Conservation (phyloP, 2,113 vertebrate genomes). For the Urocynchramus pylzowi region DNA sequence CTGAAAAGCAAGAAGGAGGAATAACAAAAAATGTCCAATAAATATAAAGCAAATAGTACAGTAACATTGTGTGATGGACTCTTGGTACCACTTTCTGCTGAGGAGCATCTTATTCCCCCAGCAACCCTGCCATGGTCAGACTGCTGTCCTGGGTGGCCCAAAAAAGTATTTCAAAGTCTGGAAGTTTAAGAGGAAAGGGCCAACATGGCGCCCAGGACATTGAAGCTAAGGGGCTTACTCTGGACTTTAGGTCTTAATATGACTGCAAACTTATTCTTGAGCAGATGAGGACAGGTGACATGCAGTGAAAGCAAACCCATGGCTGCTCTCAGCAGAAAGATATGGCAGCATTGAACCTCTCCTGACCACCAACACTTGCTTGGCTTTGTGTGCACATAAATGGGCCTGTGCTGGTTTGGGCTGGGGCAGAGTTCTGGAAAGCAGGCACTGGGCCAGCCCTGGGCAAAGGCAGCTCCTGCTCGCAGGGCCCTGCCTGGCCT, state of each 20-base stretch:
- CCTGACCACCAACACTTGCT: not conserved
- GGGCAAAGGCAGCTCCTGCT: not conserved
- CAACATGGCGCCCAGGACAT: not conserved
- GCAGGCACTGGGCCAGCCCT: not conserved
- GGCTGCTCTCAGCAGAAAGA: not conserved
- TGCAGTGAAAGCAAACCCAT: not conserved
- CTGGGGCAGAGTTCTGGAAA: not conserved
- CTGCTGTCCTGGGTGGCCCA: not conserved
- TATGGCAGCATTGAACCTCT: not conserved
- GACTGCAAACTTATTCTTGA: not conserved
- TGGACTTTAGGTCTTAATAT: not conserved
- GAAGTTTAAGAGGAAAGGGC: not conserved
- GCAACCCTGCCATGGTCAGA: not conserved
- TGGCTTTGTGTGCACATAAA: not conserved
- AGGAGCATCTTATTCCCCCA: not conserved
- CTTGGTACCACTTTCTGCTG: not conserved
- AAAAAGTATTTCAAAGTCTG: not conserved
- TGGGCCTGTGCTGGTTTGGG: not conserved
- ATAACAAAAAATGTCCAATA: not conserved
- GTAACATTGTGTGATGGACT: not conserved
- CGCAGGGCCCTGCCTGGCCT: not conserved
- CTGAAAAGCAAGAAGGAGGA: slow-evolving; percentile 4
- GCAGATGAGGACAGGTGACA: not conserved
- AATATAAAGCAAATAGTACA: not conserved
- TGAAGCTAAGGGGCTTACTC: not conserved